Evolutionary conservation across 2,113 vertebrate genomes (phyloP), one percentile per base, ranked within the genome.

Genomic region (Nematolebias whitei): DNA sequence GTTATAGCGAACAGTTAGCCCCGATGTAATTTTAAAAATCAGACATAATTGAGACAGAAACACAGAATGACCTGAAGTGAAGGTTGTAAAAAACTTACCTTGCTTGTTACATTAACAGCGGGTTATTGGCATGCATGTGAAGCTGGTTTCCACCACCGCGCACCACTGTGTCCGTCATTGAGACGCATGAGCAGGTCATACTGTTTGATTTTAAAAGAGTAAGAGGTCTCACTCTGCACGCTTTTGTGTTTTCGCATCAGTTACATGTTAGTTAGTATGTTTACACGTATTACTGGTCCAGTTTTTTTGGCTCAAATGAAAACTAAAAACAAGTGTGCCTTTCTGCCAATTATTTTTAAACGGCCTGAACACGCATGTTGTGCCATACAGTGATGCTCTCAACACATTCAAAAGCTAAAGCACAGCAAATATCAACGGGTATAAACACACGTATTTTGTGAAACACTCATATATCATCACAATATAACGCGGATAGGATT

Each of bases 141-240:
- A 29, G 32, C 16, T 47, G 2, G 39, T 32, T 50, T 24, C 24
- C 35, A 76, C 19, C n/a, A 60, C 49, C 2, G 44, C 52, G 12
- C 9, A 35, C 16, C 32, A 5, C 16, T 19, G 15, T 12, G 48
- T 24, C 32, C 76, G 71, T 65, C 71, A 82, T 71, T 72, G 45
- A 12, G 13, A 51, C 12, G 8, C 10, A 52, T 12, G 26, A 0
- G 19, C 62, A 79, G 77, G 75, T 83, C 69, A 63, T 5, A 11
- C 48, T 49, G 71, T 62, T 71, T 59, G 0, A 1, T 22, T 11
- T 40, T 1, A 12, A 0, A 1, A 0, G 0, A 0, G 0, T 0
- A 0, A 0, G 72, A 82, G 26, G 0, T 10, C 49, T 68, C 74
- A 82, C 87, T 80, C 71, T 11, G 38, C 4, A 4, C 38, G 12